phyloP scores from a whole-genome alignment of 2,113 vertebrate species.

The Semnornis frantzii region DNA sequence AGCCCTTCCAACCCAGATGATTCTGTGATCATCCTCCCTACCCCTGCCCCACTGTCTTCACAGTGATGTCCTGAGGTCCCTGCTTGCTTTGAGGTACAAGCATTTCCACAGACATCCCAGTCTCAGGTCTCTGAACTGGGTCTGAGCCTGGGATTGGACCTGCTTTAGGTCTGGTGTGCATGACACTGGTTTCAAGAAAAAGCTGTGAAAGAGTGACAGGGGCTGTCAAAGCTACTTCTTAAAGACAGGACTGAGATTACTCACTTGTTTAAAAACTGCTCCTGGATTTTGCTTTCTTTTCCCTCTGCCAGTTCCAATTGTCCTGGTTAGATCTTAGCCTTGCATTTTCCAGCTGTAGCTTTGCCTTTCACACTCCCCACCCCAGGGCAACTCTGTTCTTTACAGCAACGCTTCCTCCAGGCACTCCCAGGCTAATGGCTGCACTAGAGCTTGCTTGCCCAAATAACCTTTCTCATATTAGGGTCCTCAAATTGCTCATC shows the following conservation, averaged over 20 bases:
- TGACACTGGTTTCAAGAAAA: too few species aligned
- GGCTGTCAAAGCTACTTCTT: background rate
- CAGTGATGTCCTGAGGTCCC: too few species aligned
- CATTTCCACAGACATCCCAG: too few species aligned
- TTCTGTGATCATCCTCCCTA: too few species aligned
- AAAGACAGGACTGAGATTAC: background rate
- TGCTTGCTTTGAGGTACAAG: too few species aligned
- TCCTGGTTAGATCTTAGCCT: background rate
- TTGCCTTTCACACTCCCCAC: background rate
- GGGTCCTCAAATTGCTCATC: background rate
- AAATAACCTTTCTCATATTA: fast-evolving
- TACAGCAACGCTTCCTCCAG: background rate
- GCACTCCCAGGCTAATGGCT: background rate
- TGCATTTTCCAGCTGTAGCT: background rate
- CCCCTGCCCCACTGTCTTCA: too few species aligned
- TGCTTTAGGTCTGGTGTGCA: too few species aligned
- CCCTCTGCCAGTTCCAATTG: background rate
- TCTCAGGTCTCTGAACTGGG: too few species aligned
- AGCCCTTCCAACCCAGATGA: too few species aligned
- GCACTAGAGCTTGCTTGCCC: background rate
- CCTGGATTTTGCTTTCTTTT: background rate
- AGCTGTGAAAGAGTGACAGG: background rate
- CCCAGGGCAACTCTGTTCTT: background rate
- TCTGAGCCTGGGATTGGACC: too few species aligned
- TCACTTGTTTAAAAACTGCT: background rate